phyloP scores from a whole-genome alignment of 2,888 invertebrate genomes.

The Nomada hirtipes region DNA sequence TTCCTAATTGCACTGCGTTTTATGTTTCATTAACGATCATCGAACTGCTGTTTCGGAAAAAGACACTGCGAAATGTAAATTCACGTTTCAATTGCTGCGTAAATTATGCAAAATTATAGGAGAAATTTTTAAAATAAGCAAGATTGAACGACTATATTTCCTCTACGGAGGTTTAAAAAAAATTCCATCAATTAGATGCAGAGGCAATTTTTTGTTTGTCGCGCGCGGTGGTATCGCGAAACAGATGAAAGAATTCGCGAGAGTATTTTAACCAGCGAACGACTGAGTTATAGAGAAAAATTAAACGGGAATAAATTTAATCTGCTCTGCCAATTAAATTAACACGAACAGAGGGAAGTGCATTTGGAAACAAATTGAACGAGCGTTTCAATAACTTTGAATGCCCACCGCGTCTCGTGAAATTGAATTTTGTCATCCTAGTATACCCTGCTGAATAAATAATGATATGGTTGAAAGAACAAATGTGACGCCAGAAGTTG shows the following conservation, averaged over 20 bases:
- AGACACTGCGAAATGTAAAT: too few species aligned
- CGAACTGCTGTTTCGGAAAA: too few species aligned
- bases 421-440: neutral
- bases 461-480: too few species aligned
- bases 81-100: too few species aligned
- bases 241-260: slow-evolving; percentile 8
- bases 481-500: too few species aligned
- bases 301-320: slow-evolving; percentile 21
- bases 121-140: neutral
- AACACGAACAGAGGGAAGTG: neutral
- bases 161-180: neutral
- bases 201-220: neutral
- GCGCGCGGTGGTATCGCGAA: neutral
- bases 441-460: too few species aligned
- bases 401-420: neutral
- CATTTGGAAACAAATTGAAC: neutral
- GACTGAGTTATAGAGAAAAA: neutral
- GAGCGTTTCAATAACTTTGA: neutral
- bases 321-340: slow-evolving; percentile 12
- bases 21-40: too few species aligned
- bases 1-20: too few species aligned
- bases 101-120: neutral
- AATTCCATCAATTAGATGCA: slow-evolving; percentile 11
- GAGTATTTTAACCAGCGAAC: slow-evolving; percentile 3
- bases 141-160: neutral